phyloP scores from a whole-genome alignment of 2,888 invertebrate genomes.

The Heliconius charithonia region DNA sequence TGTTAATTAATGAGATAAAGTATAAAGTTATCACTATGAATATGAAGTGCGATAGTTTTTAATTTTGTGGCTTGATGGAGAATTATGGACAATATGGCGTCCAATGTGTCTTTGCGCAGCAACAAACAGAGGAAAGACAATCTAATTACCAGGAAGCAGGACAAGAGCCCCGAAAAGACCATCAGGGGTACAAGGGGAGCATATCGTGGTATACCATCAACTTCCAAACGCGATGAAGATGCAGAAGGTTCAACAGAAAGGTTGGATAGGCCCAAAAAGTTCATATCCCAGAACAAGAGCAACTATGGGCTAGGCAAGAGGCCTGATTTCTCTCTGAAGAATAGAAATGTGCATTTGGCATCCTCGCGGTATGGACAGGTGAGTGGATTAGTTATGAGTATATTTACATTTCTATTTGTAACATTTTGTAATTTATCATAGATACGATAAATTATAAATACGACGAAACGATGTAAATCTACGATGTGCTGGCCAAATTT shows the following conservation, averaged over 20 bases:
- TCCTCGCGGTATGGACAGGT: constrained; percentile 81
- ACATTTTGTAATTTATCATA: constrained; percentile 37
- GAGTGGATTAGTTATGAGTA: constrained; percentile 52
- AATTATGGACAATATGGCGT: constrained; percentile 80
- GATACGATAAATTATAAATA: constrained; percentile 31
- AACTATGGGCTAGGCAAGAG: constrained; percentile 77
- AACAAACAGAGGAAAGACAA: constrained; percentile 80
- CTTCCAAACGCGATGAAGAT: constrained; percentile 75
- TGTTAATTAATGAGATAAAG: constrained; percentile 46
- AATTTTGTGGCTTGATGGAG: constrained; percentile 58
- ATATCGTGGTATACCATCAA: constrained; percentile 74
- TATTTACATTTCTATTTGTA: constrained; percentile 34
- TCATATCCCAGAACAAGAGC: constrained; percentile 75
- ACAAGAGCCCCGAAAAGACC: constrained; percentile 81
- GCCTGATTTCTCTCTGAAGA: constrained; percentile 78
- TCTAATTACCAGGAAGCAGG: constrained; percentile 79
- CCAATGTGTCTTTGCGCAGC: constrained; percentile 72
- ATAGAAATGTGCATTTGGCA: constrained; percentile 78
- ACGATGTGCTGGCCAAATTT: not conserved
- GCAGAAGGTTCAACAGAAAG: constrained; percentile 76
- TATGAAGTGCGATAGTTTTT: constrained; percentile 44
- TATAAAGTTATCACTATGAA: constrained; percentile 51
- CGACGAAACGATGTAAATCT: constrained; percentile 25
- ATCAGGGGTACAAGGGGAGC: constrained; percentile 77
- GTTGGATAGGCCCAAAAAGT: constrained; percentile 81